Base-by-base conservation (phyloP, 2,797 vertebrate genomes). In the Pangasius krempfi region DNA sequence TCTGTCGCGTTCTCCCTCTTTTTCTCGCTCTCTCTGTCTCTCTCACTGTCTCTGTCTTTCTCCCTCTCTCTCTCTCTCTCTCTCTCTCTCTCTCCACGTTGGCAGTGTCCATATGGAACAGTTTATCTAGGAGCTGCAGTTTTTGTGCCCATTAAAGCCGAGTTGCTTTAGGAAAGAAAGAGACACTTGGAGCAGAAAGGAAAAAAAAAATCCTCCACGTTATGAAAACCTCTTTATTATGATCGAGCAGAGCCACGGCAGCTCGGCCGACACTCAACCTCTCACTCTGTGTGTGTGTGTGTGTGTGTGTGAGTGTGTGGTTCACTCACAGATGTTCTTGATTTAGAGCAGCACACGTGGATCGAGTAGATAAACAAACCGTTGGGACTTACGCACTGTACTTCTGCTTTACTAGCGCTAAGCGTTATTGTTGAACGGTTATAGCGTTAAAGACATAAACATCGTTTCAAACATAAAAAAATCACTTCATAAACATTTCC, bases 21-120 rank as follows among this genome's bases (percentile, higher is more conserved):
- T 75, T 10, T 2, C 72, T 75, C 44, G 1, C 44, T 44, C 5
- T 44, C 44, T 44, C 44, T 44, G 5, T 44, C 40, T 79, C 47
- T 44, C 84, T 37, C 81, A 76, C 82, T 82, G 86, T 87, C 84
- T 52, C 73, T 76, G 40, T 37, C 44, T 50, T 22, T 52, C 44
- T n/a, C 73, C 14, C 73, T 75, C 75, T 27, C 73, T 2, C 73
- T 50, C 25, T 27, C 76, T 54, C 76, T 79, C 50, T 20, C 12
- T 44, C 76, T 82, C 80, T 20, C 64, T 44, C 89, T 91, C 89
- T 40, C 88, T 84, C 62, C 82, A 91, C 88, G 66, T 62, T 79
- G 87, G 87, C 90, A 84, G 87, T 87, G 56, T 86, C 89, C 95
- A 95, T 94, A 94, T 96, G 95, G 95, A 95, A 94, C 92, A 92